phyloP scores from a whole-genome alignment of 2,797 vertebrate genomes.

The Pangasius larnaudii region DNA sequence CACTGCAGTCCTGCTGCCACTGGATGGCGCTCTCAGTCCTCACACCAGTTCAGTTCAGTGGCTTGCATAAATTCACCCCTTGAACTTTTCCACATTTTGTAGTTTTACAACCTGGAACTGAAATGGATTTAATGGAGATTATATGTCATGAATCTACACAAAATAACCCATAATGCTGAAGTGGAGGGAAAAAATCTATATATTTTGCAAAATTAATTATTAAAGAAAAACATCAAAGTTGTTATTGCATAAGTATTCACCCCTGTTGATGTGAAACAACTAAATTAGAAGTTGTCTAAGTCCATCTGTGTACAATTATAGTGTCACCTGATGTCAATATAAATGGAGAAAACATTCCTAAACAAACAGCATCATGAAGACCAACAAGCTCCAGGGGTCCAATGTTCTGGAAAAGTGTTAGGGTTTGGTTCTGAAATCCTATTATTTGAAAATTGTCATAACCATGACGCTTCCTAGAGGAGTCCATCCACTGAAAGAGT shows the following conservation, averaged over 20 bases:
- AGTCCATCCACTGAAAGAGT: not conserved
- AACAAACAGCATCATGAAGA: not conserved
- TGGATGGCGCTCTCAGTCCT: not conserved
- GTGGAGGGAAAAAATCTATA: not conserved
- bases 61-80: not conserved
- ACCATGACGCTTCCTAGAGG: not conserved
- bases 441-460: not conserved
- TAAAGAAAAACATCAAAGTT: not conserved
- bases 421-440: no score
- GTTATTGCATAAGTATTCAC: not conserved
- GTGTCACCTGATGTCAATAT: not conserved
- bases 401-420: not conserved
- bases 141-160: not conserved
- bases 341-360: not conserved
- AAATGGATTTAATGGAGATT: not conserved
- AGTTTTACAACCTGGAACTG: not conserved
- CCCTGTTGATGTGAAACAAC: not conserved
- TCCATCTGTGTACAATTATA: not conserved
- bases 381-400: not conserved
- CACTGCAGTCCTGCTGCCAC: not conserved
- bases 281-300: not conserved
- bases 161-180: not conserved
- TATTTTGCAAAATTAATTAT: not conserved
- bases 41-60: not conserved
- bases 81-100: not conserved